Evolutionary conservation across 64 coral and sea anemone genomes (phyloP), one percentile per base, ranked within the genome.

Genomic region (Cladopsammia gracilis): DNA sequence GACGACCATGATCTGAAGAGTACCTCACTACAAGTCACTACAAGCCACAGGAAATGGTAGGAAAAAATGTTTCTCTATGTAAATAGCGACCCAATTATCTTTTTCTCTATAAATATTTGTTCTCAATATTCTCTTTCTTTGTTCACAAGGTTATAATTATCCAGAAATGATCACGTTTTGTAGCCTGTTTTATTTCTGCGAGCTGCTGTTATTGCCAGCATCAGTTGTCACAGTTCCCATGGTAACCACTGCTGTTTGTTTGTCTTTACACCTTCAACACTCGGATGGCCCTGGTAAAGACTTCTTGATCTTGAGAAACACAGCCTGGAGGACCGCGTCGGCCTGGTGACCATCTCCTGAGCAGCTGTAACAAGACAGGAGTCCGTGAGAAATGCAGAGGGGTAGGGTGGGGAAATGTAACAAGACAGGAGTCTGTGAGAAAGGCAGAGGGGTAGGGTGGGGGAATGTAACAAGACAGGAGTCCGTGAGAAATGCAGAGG

Each of bases 221-320:
- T 72, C 70, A 45, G 26, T 26, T 45, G 78, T n/a, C 58, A 48
- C 57, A 22, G 58, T 64, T 46, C 25, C 22, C 58, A 82, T 6
- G 7, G 42, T 5, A 7, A 60, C 43, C 4, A 20, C 10, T 42
- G 15, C 16, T 34, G 53, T 58, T 61, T 15, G 3, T 79, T 15
- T 61, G 13, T 42, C 15, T 15, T 7, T 15, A 64, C 13, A 20
- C 50, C 8, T 34, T 88, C 22, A 74, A 76, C 23, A 74, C 58
- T 88, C 68, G 13, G 82, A 68, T n/a, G 83, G 58, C 58, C 95
- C 82, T 84, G n/a, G 80, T 61, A 97, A 75, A 10, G 92, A 87
- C 71, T 88, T 85, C 62, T 81, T 97, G 49, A 94, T 91, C 87
- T 97, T 97, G 49, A 80, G 76, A 86, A 87, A 97, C 47, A 94